Evolutionary conservation across 2,113 vertebrate species (phyloP), one percentile per base, ranked within the genome.

Genomic region (Nannospalax galili): DNA sequence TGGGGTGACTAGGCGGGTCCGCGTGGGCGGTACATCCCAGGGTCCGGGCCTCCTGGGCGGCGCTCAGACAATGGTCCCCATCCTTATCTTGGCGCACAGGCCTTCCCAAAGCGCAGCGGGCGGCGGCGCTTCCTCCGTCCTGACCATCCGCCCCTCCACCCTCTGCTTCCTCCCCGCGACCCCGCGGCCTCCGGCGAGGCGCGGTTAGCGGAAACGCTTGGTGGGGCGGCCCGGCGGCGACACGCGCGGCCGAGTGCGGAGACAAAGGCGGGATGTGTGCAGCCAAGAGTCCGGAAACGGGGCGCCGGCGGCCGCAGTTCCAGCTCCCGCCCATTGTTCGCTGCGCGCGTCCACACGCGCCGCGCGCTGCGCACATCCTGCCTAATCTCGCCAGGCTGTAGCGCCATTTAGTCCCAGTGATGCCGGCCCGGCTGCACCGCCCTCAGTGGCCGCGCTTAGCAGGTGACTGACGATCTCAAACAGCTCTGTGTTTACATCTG

Each of bases 311-410:
- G 98, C 98, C 95, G 87, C 98, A 16, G 58, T 95, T 97, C 98
- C 98, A 97, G 97, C 97, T 97, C 97, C 98, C 98, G 98, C 96
- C 99, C 98, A 99, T 99, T 99, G 99, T 99, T 99, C 98, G 94
- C 94, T 97, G 98, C 94, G 98, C n/a, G 95, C 89, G 37, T 10
- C 79, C 90, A 79, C 97, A 95, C 97, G 95, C 95, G 94, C 96
- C 90, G 88, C 97, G 98, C 97, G 97, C 98, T 95, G 48, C 98
- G 98, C 98, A 97, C 99, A 99, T 99, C 99, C 99, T 98, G 98
- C 98, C 99, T 97, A 98, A 99, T 99, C 99, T 30, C 81, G 98
- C 96, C 12, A 30, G 86, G 22, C 96, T 95, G 97, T 72, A 97
- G 96, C 97, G 97, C 97, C 98, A 96, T 97, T 97, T 92, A 35